These are phyloP conservation scores for Entomobrya proxima DNA, from an alignment of 2,888 invertebrate genomes.

Conservation along the genomic window DNA sequence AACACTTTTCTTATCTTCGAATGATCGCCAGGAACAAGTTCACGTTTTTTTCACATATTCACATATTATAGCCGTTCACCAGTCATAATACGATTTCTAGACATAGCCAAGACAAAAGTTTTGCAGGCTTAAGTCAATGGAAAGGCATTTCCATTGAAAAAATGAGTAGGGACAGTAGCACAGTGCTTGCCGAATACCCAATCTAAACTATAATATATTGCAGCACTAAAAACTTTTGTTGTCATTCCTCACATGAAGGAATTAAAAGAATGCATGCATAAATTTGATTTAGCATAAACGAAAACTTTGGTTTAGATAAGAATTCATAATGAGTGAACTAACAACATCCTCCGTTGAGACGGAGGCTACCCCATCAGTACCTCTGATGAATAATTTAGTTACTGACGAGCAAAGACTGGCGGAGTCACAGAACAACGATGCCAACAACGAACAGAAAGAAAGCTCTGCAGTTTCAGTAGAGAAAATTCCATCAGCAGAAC, in stretches of 20 bases:
- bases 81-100: not conserved
- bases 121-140: not conserved
- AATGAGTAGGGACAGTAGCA: not conserved
- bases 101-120: not conserved
- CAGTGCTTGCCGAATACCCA: not conserved
- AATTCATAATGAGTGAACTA: not conserved
- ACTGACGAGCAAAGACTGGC: not conserved
- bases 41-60: not conserved
- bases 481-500: not conserved
- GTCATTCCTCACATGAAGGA: not conserved
- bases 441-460: no score
- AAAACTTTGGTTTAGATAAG: not conserved
- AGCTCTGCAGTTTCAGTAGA: not conserved
- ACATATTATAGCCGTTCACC: not conserved
- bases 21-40: not conserved
- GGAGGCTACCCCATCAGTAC: not conserved
- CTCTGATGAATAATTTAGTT: not conserved
- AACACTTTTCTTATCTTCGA: not conserved
- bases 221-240: no score
- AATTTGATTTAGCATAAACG: not conserved
- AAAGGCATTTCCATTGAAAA: slow-evolving; percentile 22
- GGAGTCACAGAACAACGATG: no score
- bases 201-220: not conserved
- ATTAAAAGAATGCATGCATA: not conserved
- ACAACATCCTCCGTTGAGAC: not conserved